Evolutionary conservation across 2,797 vertebrate genomes (phyloP), one percentile per base, ranked within the genome.

Genomic region (Manis javanica): DNA sequence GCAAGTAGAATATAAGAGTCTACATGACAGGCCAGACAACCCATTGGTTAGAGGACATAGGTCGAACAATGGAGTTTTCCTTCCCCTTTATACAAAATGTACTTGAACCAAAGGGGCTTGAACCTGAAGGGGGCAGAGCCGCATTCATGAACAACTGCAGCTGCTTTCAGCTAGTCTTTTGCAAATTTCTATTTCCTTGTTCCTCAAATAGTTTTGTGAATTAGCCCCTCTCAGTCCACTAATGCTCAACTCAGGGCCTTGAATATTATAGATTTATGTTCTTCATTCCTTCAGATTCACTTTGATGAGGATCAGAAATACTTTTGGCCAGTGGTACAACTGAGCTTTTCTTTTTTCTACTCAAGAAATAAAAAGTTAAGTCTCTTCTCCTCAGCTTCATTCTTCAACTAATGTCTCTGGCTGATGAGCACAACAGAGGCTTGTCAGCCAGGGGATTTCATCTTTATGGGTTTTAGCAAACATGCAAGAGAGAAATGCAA

Each of bases 141-240:
- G 46, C 12, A 42, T 39, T 24, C 21, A 87, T 37, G 39, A 94
- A 59, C 16, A 92, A 18, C 7, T 23, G 19, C 15, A 42, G 42
- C 26, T 55, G 49, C 16, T 66, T 46, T 78, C 24, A 87, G 3
- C 26, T 71, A 18, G 34, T 7, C 16, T 91, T 49, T 39, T 55
- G 31, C 15, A 77, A 61, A 78, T 86, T 74, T 87, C 34, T 82
- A 14, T 64, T 81, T 77, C 46, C 61, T 88, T 64, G 55, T 1
- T 89, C 19, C 39, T 94, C 66, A 91, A 53, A 46, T 64, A 66
- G 15, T 69, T 93, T 68, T 88, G 42, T 87, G 64, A 72, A 34
- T 72, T 69, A 75, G 12, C n/a, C 2, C 10, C 29, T 89, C 15
- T 91, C 29, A 72, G 24, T 63, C 16, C 3, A 77, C 2, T 69